Base-by-base conservation (phyloP, 2,888 invertebrate genomes). In the Polietes domitor region DNA sequence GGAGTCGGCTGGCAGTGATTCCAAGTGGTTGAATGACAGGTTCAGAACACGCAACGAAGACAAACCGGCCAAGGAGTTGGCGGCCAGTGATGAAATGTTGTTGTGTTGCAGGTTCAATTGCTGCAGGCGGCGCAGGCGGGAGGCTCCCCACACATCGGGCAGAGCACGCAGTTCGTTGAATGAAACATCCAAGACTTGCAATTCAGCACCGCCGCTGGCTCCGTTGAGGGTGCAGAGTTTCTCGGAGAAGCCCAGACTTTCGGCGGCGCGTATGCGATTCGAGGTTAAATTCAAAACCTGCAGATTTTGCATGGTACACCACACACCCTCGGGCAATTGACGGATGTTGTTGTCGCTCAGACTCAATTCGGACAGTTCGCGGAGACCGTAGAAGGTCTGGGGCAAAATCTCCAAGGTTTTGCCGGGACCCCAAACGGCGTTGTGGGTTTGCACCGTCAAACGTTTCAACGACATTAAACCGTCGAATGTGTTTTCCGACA, bases 301-400 rank as follows among this genome's bases (percentile, higher is more conserved):
- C 83, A 97, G 93, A 92, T 96, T 97, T 88, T 95, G 94, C 90
- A 97, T 92, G 63, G 95, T 94, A 92, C 97, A 97, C 91, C 97
- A 96, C 86, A 95, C 94, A 88, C 95, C 95, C 87, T 96, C 95
- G 61, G 97, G 97, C 90, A 97, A 92, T 86, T 95, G 94, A 88
- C 96, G 94, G 86, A 98, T 94, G 93, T 97, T 97, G 93, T 97
- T 97, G 92, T 96, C 95, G 89, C 95, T 95, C 92, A 98, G 93
- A 92, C 97, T 96, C 89, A 97, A 93, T 80, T 94, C 94, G 91
- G 96, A 96, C 72, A 98, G 93, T 92, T 97, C 97, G 89, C 95
- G 94, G 87, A 98, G 93, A 85, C 96, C 96, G 88, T 94, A 94
- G 89, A 98, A 95, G 85, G 96, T 94, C 87, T 94, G 94, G 85